phyloP scores from a whole-genome alignment of 2,888 invertebrate genomes.

The Seira ritae region DNA sequence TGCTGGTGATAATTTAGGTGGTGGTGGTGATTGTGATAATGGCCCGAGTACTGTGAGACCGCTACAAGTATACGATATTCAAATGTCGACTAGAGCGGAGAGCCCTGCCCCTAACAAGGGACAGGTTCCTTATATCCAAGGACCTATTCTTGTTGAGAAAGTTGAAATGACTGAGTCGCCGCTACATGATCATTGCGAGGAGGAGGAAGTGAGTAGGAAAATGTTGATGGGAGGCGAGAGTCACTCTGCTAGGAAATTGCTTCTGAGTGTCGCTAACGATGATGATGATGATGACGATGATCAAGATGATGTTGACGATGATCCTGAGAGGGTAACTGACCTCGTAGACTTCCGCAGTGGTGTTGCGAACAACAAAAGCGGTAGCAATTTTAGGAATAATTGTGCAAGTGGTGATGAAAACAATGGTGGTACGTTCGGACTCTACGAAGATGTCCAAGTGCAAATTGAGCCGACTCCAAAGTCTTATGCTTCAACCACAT shows the following conservation, averaged over 20 bases:
- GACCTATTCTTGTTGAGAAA: slow-evolving; percentile 67
- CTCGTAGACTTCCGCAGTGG: slow-evolving; percentile 60
- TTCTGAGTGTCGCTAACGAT: slow-evolving; percentile 24
- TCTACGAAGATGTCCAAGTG: slow-evolving; percentile 70
- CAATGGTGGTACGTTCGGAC: slow-evolving; percentile 60
- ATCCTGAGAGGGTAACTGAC: slow-evolving; percentile 59
- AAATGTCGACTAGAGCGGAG: slow-evolving; percentile 57
- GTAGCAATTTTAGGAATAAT: neutral
- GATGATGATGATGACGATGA: slow-evolving; percentile 16
- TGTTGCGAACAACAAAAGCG: neutral
- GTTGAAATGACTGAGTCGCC: slow-evolving; percentile 68
- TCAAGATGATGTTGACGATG: slow-evolving; percentile 57
- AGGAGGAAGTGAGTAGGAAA: slow-evolving; percentile 27
- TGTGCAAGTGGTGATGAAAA: slow-evolving; percentile 26
- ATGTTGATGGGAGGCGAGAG: slow-evolving; percentile 41
- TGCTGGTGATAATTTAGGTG: slow-evolving; percentile 5
- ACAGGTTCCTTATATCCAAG: slow-evolving; percentile 38
- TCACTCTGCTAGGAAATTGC: slow-evolving; percentile 53
- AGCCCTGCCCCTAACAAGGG: slow-evolving; percentile 49
- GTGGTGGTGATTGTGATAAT: slow-evolving; percentile 29
- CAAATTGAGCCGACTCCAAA: slow-evolving; percentile 59
- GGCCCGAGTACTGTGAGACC: slow-evolving; percentile 63
- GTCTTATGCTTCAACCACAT: slow-evolving; percentile 58
- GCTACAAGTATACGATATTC: slow-evolving; percentile 63
- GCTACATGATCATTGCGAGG: slow-evolving; percentile 64